phyloP scores from a whole-genome alignment of 1,140 invertebrate genomes.

The Lepidurus apus region DNA sequence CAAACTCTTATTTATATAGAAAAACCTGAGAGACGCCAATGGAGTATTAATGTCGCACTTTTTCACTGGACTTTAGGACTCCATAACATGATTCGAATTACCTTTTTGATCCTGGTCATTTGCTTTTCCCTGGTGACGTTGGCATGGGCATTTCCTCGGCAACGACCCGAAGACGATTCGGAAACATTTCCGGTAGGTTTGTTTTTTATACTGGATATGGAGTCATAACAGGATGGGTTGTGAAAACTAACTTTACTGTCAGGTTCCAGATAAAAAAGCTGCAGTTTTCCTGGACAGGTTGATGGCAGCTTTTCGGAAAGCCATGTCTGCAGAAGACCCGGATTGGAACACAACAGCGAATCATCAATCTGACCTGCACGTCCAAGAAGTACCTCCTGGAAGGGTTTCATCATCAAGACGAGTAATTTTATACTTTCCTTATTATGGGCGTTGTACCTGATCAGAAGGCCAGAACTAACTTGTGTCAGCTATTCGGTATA shows the following conservation, averaged over 20 bases:
- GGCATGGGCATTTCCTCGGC: background rate
- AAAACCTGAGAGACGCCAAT: background rate
- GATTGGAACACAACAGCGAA: background rate
- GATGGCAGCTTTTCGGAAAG: background rate
- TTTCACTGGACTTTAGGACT: background rate
- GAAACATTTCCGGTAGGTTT: background rate
- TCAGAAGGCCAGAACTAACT: too few relatives aligned
- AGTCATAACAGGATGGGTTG: background rate
- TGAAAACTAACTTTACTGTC: background rate
- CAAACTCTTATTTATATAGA: too few relatives aligned
- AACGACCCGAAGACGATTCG: background rate
- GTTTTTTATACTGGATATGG: background rate
- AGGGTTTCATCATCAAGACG: background rate
- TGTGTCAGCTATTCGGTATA: too few relatives aligned
- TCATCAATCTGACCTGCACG: background rate
- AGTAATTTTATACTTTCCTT: background rate
- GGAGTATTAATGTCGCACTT: background rate
- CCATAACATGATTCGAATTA: background rate
- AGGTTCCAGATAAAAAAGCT: background rate
- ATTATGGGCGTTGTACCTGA: background rate
- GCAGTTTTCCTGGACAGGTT: conserved; percentile 9
- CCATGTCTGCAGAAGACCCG: background rate
- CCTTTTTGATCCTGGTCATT: background rate
- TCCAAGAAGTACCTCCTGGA: background rate
- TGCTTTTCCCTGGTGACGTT: background rate